A percentile compares a stretch with the other conserved stretches of the same genome.
phyloP scores from a whole-genome alignment of 2,113 vertebrate species.

The Tapirus terrestris region DNA sequence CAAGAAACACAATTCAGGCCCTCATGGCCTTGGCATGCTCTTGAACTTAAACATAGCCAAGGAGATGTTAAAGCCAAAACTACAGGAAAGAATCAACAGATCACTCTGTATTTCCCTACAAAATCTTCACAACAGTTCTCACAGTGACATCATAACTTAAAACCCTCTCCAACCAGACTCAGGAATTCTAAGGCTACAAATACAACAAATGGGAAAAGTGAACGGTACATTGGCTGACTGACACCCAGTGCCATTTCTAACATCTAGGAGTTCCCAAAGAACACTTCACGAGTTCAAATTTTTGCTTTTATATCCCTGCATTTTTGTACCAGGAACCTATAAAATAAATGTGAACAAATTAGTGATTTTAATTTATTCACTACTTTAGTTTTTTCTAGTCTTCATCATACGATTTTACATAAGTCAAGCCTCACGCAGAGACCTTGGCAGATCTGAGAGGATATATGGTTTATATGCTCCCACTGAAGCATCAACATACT shows the following conservation, averaged over 20 bases:
- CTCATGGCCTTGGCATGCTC: background rate
- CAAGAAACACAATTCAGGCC: conserved; percentile 4
- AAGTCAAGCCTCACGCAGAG: background rate
- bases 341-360: background rate
- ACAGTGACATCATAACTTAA: conserved; percentile 79
- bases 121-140: conserved; percentile 62
- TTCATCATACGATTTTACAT: background rate
- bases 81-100: conserved; percentile 66
- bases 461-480: background rate
- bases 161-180: conserved; percentile 52
- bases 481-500: background rate
- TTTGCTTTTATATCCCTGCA: background rate
- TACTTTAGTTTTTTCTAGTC: background rate
- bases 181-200: conserved; percentile 35
- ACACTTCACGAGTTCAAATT: background rate
- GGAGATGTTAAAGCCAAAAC: conserved; percentile 81
- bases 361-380: background rate
- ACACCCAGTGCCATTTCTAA: background rate
- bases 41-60: conserved; percentile 62
- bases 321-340: background rate
- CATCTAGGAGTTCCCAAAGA: background rate
- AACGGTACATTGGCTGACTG: background rate
- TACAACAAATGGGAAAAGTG: background rate
- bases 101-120: conserved; percentile 60
- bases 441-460: background rate